These are phyloP conservation scores for Tamias sibiricus DNA, from an alignment of 2,113 vertebrate species.

Conservation along the genomic window DNA sequence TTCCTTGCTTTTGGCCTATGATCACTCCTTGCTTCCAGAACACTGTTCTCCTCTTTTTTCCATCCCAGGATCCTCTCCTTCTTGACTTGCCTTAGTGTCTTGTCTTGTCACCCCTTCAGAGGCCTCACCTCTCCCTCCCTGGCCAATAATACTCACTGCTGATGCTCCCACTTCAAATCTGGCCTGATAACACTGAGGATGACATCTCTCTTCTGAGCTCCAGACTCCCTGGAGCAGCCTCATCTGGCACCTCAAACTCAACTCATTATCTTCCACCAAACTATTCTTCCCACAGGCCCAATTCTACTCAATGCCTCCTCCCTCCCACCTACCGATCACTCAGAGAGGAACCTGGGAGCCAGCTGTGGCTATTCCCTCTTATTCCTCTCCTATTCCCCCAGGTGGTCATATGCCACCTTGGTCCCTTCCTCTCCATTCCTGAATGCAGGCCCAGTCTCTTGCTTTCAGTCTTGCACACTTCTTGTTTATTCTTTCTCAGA, in stretches of 20 bases:
- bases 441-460: not conserved
- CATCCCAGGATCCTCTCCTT: not conserved
- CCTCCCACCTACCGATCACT: too few relatives aligned
- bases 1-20: not conserved
- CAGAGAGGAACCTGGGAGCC: not conserved
- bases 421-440: not conserved
- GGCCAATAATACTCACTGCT: not conserved
- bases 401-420: accelerated
- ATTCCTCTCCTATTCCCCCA: too few relatives aligned
- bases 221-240: not conserved
- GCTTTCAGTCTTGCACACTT: not conserved
- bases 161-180: not conserved
- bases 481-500: conserved; percentile 9
- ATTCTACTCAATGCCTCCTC: not conserved
- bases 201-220: not conserved
- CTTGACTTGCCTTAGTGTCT: not conserved
- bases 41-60: not conserved
- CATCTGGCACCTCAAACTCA: not conserved
- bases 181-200: not conserved
- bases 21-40: not conserved
- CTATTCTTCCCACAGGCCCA: too few relatives aligned
- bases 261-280: not conserved
- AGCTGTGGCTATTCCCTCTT: not conserved
- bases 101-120: not conserved
- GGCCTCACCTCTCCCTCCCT: not conserved